Base-by-base conservation (phyloP, 2,113 vertebrate species). In the Paradoxurus hermaphroditus region DNA sequence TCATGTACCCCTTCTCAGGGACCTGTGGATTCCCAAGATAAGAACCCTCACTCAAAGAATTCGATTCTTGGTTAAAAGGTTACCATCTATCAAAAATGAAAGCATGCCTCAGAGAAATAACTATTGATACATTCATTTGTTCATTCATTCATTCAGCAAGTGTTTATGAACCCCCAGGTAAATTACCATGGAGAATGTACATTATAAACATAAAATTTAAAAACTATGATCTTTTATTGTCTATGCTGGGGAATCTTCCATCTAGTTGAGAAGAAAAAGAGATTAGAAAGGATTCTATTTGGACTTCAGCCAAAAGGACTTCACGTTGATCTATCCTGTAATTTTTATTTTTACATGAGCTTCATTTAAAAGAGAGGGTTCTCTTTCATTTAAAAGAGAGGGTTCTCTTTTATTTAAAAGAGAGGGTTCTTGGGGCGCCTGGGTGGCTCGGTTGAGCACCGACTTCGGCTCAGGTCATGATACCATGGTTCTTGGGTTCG, bases 351-450 rank as follows among this genome's bases (percentile, higher is more conserved):
- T 78, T 72, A 87, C 19, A 14, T 70, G 9, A 70, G n/a, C 19
- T 73, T 96, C n/a, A n/a, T n/a, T n/a, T n/a, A n/a, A n/a, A n/a
- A n/a, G n/a, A n/a, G n/a, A n/a, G n/a, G n/a, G n/a, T n/a, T n/a
- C n/a, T n/a, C n/a, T n/a, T n/a, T n/a, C n/a, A n/a, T n/a, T n/a
- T n/a, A n/a, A n/a, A n/a, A n/a, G n/a, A n/a, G n/a, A n/a, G n/a
- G n/a, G n/a, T n/a, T n/a, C n/a, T n/a, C n/a, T n/a, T n/a, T n/a
- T 94, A 51, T 92, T 87, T 93, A 44, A 92, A 82, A 88, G 41
- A 95, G 93, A 90, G 5, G 0, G 1, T 51, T 95, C 34, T 25
- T 77, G 21, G 56, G 56, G 21, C 19, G 8, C 56, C 56, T 25
- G 21, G 56, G 3, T 59, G 21, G 56, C 56, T 59, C 56, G 7